Base-by-base conservation (phyloP, 2,797 vertebrate genomes). In the Eulemur mongoz region DNA sequence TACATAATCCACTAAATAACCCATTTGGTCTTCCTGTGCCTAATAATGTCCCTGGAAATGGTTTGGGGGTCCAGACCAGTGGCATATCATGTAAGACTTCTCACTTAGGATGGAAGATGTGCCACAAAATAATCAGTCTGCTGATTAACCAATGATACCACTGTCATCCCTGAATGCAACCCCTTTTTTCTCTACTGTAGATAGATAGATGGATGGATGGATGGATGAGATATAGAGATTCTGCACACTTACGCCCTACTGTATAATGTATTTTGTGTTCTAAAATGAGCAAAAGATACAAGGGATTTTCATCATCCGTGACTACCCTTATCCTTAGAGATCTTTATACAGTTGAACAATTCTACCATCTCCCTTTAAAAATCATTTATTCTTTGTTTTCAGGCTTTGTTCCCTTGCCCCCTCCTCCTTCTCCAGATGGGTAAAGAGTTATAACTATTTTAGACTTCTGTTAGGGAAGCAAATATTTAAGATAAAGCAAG, bases 391-490 rank as follows among this genome's bases (percentile, higher is more conserved):
- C 23, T 63, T 7, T 11, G 45, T 84, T 43, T 73, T 70, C 85
- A 86, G 45, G 5, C 59, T 92, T 89, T 89, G 63, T 72, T 89
- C 22, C n/a, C 54, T 57, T 59, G 15, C 2, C 30, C 80, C 25
- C 48, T 67, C 32, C 79, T 91, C 45, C 40, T 69, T 69, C 17
- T 83, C 52, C 45, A 93, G 73, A 80, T 54, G 70, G 38, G 65
- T 54, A 48, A 93, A 92, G 69, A 85, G 50, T 30, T 94, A 50
- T 70, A 94, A 89, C 76, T 91, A 89, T 75, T 96, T 82, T 54
- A 93, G 73, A 15, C 79, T 95, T 82, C 91, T 89, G 94, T 83
- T 22, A 92, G 54, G 75, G 57, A 94, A 89, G 86, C 69, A 76
- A 82, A 89, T 83, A 35, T 48, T 95, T 75, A 78, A 96, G 67